Percentiles rank a stretch among this genome's conserved stretches.
phyloP scores from a whole-genome alignment of 2,888 invertebrate genomes.

The Drosophila mayaguana region DNA sequence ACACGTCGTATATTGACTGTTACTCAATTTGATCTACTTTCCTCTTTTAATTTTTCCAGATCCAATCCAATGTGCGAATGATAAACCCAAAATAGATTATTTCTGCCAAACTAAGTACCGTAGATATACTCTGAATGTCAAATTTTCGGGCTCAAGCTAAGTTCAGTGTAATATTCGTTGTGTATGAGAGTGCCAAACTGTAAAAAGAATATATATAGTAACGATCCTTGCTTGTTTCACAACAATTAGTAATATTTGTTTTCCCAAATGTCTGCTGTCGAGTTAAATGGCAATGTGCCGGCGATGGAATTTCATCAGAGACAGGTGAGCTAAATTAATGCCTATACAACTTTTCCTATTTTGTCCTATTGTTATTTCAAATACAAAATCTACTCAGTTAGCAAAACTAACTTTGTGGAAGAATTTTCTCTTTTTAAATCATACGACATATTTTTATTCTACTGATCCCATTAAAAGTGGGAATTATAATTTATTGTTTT shows the following conservation, averaged over 20 bases:
- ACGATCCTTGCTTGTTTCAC: conserved; percentile 6
- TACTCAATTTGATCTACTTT: background rate
- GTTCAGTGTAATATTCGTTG: conserved; percentile 23
- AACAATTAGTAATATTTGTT: conserved; percentile 24
- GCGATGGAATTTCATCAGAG: conserved; percentile 79
- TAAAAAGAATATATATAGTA: conserved; percentile 19
- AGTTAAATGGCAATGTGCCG: conserved; percentile 77
- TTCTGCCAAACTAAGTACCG: background rate
- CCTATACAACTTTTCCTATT: too few relatives aligned
- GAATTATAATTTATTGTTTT: too few relatives aligned
- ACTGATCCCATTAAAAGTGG: too few relatives aligned
- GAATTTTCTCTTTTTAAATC: too few relatives aligned
- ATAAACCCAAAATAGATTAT: background rate
- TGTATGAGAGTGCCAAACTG: conserved; percentile 29
- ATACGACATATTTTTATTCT: too few relatives aligned
- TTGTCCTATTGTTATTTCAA: too few relatives aligned
- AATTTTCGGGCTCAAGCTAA: conserved; percentile 23
- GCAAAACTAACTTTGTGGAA: too few relatives aligned
- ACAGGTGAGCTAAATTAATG: conserved; percentile 59
- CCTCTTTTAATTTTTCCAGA: background rate
- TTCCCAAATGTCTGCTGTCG: conserved; percentile 78
- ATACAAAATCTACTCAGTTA: too few relatives aligned
- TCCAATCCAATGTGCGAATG: background rate
- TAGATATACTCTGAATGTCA: conserved; percentile 40
- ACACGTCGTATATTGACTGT: too few relatives aligned